Evolutionary conservation across 2,888 invertebrate species (phyloP), one percentile per base, ranked within the genome.

Genomic region (Zygogramma bicolorata): DNA sequence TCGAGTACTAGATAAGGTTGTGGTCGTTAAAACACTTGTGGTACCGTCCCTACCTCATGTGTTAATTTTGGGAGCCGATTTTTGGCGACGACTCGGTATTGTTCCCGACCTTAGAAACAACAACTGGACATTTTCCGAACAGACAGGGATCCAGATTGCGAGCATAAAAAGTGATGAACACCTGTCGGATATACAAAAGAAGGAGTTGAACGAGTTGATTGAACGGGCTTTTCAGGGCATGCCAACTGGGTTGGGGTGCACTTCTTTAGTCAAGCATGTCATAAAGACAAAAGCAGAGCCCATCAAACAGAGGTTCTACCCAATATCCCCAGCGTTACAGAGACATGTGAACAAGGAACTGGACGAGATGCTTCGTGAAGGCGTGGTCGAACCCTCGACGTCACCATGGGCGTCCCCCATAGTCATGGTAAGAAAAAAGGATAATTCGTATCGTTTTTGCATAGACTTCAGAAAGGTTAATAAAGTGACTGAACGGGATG

Each of bases 361-460:
- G 15, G 70, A 53, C 25, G 75, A 74, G 31, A 77, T 83, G 75
- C 18, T 81, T 68, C 57, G 74, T 65, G 13, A 79, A 78, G 5
- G 69, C 63, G 7, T 81, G 77, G 68, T 81, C 6, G 80, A 81
- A 42, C 69, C 71, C 7, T 77, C 78, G 0, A 58, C 62, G 18
- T 75, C 74, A 25, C 84, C 85, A 0, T 87, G 83, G 83, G 85
- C 0, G 20, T 62, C 62, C 4, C 73, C 73, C 5, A 60, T 60
- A 22, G 10, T 74, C 1, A 62, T 86, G 7, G 83, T 84, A 0
- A 73, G 67, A 20, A 87, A 85, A 73, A 82, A 82, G 58, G 82
- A 83, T 68, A 58, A 63, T 6, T 74, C 71, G 0, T 66, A 67
- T 13, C 49, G 83, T 13, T 75, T 84, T 22, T 79, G 77, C n/a